Conservation (phyloP, 2,113 vertebrate species). For the Erythrocercus mccallii region DNA sequence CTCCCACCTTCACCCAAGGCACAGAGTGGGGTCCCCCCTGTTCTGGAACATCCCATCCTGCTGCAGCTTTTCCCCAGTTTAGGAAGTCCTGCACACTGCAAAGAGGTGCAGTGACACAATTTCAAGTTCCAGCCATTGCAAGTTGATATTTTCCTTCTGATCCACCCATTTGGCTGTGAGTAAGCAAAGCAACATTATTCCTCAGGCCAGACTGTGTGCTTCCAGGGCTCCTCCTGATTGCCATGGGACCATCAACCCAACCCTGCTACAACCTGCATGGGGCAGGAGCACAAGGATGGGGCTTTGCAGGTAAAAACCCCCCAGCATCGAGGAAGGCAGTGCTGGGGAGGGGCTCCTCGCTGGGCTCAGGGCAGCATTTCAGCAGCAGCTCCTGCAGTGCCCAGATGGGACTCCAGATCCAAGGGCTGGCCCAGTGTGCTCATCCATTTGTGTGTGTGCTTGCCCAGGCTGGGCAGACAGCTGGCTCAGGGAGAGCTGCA, state of each 20-base stretch:
- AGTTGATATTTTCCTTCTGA: background rate
- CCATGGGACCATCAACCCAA: background rate
- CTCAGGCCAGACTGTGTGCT: background rate
- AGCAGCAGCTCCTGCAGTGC: background rate
- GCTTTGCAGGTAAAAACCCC: background rate
- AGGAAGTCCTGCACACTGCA: background rate
- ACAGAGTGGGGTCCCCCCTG: background rate
- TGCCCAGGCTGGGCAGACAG: background rate
- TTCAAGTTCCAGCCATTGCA: background rate
- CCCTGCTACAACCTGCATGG: background rate
- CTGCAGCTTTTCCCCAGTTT: background rate
- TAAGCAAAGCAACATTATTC: background rate
- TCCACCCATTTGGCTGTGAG: background rate
- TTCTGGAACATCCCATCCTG: background rate
- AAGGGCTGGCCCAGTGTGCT: background rate
- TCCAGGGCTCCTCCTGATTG: background rate
- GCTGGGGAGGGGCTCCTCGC: background rate
- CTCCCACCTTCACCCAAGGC: background rate
- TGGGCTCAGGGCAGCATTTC: background rate
- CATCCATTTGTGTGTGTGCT: background rate
- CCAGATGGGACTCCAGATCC: background rate
- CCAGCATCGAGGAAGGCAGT: background rate
- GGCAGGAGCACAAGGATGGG: background rate
- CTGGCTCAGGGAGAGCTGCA: background rate
- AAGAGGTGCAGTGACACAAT: background rate